Evolutionary conservation across 2,113 vertebrate genomes (phyloP), one percentile per base, ranked within the genome.

Genomic region (Aramus guarauna): DNA sequence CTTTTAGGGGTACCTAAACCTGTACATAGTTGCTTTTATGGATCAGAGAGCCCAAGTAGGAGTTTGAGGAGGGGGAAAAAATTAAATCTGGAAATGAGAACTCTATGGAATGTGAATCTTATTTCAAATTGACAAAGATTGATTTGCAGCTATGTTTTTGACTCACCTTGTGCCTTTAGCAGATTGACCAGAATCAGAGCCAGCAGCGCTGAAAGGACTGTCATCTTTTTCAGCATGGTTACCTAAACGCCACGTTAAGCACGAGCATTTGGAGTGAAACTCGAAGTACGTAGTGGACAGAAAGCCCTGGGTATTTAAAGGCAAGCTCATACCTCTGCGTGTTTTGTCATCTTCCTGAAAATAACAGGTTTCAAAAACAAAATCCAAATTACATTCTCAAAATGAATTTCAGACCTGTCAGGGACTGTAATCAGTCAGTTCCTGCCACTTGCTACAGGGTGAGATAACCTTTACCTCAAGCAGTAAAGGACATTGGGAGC

Each of bases 281-380:
- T 12, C 52, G 23, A 59, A 75, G 52, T 64, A 7, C 1, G 2
- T 32, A 36, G 48, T 3, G 2, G 71, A n/a, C 36, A 67, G 52
- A 62, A 89, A 91, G 36, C 30, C 39, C 34, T 27, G 52, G 34
- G 39, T 96, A 95, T 97, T 97, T 97, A 97, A 97, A 91, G 92
- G 76, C 62, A 67, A 63, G 27, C 41, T 66, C 47, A 3, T 75
- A 79, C 5, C 58, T 73, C 73, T 19, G 45, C 0, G 0, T 0
- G 2, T 37, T 79, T 85, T 71, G 73, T 75, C 79, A 75, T 76
- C 62, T 82, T 80, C 78, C 79, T 91, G 71, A 72, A 90, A 94
- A 94, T 64, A 90, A 36, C 47, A 93, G 66, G 80, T 94, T 90
- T 78, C 72, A 72, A 89, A 96, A 95, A 3, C 73, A 92, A 73